These are phyloP conservation scores for Diuraphis noxia DNA, from an alignment of 1,140 invertebrate species.

Conservation along the genomic window DNA sequence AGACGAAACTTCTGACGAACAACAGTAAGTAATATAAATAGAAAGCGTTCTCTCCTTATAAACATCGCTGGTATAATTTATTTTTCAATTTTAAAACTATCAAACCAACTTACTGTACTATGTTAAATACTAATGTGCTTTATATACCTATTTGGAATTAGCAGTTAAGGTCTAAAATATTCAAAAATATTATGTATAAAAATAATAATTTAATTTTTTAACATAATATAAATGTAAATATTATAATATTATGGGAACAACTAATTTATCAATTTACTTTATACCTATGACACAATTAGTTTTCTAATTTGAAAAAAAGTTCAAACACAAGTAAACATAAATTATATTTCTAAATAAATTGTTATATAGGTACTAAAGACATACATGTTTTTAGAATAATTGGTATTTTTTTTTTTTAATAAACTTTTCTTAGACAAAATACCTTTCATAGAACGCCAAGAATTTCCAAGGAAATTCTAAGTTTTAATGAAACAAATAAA, in stretches of 20 bases:
- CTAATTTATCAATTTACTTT: no score
- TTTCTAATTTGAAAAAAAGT: background rate
- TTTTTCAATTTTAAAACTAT: background rate
- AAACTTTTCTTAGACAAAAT: background rate
- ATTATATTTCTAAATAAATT: background rate
- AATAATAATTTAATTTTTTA: background rate
- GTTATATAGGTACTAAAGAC: background rate
- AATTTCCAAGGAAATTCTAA: background rate
- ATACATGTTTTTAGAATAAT: background rate
- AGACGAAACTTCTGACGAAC: background rate
- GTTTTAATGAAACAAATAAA: background rate
- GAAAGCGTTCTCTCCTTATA: background rate
- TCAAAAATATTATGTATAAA: background rate
- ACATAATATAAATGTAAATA: background rate
- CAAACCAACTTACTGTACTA: background rate
- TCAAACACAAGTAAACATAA: background rate
- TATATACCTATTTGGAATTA: background rate
- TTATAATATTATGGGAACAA: background rate
- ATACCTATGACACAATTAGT: background rate
- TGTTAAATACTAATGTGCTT: background rate
- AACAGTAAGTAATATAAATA: background rate
- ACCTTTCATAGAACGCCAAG: background rate
- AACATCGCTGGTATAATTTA: background rate
- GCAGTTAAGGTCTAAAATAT: background rate
- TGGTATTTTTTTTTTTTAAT: background rate